A percentile compares a stretch with the other conserved stretches of the same genome.
Conservation (phyloP, 2,888 invertebrate species). For the Morinoia aosen region DNA sequence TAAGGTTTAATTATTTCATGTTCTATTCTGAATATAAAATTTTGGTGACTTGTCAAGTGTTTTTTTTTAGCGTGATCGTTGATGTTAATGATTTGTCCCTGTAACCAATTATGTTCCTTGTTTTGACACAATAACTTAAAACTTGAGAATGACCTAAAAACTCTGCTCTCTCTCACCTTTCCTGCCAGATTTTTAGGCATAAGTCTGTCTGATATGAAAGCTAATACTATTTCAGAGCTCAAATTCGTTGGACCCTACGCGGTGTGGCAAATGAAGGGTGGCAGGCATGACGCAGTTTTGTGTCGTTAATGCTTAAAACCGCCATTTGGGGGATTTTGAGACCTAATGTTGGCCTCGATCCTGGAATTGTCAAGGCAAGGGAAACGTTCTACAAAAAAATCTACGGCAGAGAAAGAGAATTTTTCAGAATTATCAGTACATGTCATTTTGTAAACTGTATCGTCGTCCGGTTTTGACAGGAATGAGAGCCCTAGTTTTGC, state of each 20-base stretch:
- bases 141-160: background rate
- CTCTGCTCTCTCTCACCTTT: background rate
- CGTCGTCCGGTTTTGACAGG: too few relatives aligned
- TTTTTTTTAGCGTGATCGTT: background rate
- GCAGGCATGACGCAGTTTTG: background rate
- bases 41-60: background rate
- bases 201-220: background rate
- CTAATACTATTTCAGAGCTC: background rate
- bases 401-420: too few relatives aligned
- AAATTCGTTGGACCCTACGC: background rate
- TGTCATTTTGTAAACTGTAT: too few relatives aligned
- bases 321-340: background rate
- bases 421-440: too few relatives aligned
- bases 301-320: background rate
- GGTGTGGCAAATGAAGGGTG: background rate
- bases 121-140: background rate
- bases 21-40: background rate
- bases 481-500: too few relatives aligned
- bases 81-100: background rate
- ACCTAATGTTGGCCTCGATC: background rate
- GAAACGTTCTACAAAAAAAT: background rate
- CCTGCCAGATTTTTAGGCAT: conserved; percentile 7
- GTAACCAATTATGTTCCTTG: background rate
- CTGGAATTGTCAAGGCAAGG: background rate
- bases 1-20: background rate